Conservation (phyloP, 92 coral and sea anemone genomes). For the Montipora capitata region DNA sequence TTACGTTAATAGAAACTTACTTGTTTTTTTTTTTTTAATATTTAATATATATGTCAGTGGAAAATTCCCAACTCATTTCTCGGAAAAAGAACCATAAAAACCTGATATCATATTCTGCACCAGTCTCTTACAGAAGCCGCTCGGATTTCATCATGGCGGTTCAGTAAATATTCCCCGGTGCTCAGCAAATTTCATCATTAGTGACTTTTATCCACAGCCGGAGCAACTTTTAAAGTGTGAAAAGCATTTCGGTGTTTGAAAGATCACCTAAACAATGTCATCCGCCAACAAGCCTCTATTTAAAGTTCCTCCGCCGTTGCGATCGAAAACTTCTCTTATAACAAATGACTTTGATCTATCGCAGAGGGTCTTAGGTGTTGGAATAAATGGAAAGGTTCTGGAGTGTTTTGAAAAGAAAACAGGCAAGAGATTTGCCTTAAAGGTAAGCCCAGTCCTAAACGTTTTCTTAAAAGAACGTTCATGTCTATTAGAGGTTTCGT, state of each 20-base stretch:
- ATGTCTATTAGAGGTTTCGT: neutral
- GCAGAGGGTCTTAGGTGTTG: constrained; percentile 93
- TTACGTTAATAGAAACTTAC: too few relatives aligned
- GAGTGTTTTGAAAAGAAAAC: constrained; percentile 93
- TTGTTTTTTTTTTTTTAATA: too few relatives aligned
- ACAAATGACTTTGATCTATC: constrained; percentile 86
- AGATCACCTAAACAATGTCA: constrained; percentile 55
- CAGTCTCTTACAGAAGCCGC: constrained; percentile 2
- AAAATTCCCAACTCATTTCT: too few relatives aligned
- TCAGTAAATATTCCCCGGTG: neutral
- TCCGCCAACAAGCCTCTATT: constrained; percentile 67
- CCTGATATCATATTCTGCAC: neutral
- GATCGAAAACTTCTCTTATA: constrained; percentile 82
- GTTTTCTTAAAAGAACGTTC: neutral
- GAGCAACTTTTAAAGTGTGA: neutral
- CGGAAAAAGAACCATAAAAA: neutral
- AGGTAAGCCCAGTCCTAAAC: constrained; percentile 68
- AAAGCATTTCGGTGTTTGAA: neutral
- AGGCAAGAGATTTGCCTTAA: constrained; percentile 87
- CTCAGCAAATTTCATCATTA: constrained; percentile 28
- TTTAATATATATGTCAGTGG: too few relatives aligned
- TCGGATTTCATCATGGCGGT: constrained; percentile 40
- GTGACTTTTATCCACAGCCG: neutral
- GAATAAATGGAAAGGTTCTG: constrained; percentile 97
- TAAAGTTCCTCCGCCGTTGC: constrained; percentile 73